Percentiles rank a stretch among this genome's conserved stretches.
Evolutionary conservation across 2,888 invertebrate species (phyloP).

Genomic region (Limenitis arthemis): DNA sequence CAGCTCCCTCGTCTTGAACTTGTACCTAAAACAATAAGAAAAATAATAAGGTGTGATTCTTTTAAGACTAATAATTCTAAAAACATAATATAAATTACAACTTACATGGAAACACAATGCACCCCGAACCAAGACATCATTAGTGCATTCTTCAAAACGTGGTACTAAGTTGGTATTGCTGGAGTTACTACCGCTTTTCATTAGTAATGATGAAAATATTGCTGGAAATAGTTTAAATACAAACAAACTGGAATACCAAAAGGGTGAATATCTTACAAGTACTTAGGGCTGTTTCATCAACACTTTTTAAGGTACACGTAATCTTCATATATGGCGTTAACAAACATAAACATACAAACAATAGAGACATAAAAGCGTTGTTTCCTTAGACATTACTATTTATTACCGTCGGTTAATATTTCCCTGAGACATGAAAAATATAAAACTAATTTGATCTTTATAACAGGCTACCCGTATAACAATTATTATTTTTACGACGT

Average conservation of each 20-base stretch:
- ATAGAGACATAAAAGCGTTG: too few relatives aligned
- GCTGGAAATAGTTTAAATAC: constrained; percentile 59
- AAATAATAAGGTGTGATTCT: neutral
- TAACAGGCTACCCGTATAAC: too few relatives aligned
- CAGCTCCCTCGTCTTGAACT: constrained; percentile 69
- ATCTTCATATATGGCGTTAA: too few relatives aligned
- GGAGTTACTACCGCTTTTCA: constrained; percentile 79
- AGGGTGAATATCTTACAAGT: too few relatives aligned
- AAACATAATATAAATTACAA: constrained; percentile 1
- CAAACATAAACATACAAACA: too few relatives aligned
- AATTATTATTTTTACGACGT: too few relatives aligned
- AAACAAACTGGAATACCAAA: neutral
- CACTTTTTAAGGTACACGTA: too few relatives aligned
- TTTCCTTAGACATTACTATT: too few relatives aligned
- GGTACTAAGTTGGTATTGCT: constrained; percentile 77
- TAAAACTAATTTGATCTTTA: too few relatives aligned
- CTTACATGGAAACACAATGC: constrained; percentile 89
- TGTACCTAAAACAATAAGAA: constrained; percentile 68
- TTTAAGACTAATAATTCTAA: neutral
- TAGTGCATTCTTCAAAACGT: constrained; percentile 69
- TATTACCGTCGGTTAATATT: too few relatives aligned
- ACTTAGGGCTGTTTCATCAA: too few relatives aligned
- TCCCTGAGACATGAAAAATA: too few relatives aligned
- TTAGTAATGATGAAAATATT: constrained; percentile 75
- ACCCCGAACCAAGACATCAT: constrained; percentile 83